Evolutionary conservation across 2,113 vertebrate genomes (phyloP), one percentile per base, ranked within the genome.

Genomic region (Nannospalax galili): DNA sequence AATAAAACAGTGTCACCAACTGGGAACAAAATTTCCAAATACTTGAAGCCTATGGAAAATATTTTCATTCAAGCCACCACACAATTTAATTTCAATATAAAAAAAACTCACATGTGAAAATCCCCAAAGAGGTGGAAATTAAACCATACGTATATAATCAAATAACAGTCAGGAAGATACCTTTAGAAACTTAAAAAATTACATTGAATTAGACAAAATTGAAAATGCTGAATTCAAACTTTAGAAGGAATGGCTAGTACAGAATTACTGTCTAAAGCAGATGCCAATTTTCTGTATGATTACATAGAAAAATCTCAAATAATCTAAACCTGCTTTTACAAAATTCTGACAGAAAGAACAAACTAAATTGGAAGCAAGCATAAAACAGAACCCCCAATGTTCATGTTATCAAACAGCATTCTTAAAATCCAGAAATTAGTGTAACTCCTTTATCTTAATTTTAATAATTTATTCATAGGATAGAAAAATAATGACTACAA

Each of bases 391-490:
- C 69, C 16, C 14, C 56, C 40, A 90, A 26, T 93, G 28, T 69
- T 73, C 93, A 22, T 56, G 17, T 40, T 96, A 70, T 52, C 32
- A 92, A 77, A 84, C 64, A 56, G 42, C 20, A 48, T 69, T 94
- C 7, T 77, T 56, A 81, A 86, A 96, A 94, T 32, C 19, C 28
- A 56, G 60, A 32, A 35, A 81, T 92, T 58, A 91, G 62, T 16
- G 87, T 82, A 37, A 64, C 12, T 67, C 32, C 72, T 95, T 92
- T 88, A 70, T 95, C 32, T 85, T 93, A 92, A 97, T 94, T 86
- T 84, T 84, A 73, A 93, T 89, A 77, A 93, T 81, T 48, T 78
- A 92, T 96, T 97, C 78, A 91, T 90, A 92, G 32, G 35, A 81
- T 56, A 77, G 75, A 87, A 92, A 94, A 19, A 14, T 1, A 88